Evolutionary conservation across 2,113 vertebrate species (phyloP), one percentile per base, ranked within the genome.

Genomic region (Cyphomyrus plagiostoma): DNA sequence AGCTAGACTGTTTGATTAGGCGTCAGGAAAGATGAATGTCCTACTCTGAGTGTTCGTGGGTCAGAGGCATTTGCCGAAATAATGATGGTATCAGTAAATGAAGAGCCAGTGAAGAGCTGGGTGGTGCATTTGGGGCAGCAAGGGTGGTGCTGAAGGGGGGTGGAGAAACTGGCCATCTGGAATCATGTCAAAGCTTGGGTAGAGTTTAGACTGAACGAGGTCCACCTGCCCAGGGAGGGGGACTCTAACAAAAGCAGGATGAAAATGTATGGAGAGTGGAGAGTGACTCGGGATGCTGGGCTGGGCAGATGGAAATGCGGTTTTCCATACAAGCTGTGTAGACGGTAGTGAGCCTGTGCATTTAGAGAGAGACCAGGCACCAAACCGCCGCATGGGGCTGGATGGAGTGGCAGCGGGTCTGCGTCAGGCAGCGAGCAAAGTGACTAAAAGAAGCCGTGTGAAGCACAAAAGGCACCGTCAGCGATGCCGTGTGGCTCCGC

Each of bases 21-120:
- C 45, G 2, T 84, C 82, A 84, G 82, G 35, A 21, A 84, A 84
- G 82, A 84, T 84, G 39, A 84, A 84, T 84, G 82, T 48, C 45
- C 39, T 84, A 45, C 42, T 23, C 45, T 84, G 45, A 48, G 21
- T 84, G 39, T 48, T 39, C 21, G 17, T 45, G 45, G 82, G 45
- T 84, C 42, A 84, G 82, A 45, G 45, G 23, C 42, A 46, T 3
- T 45, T 1, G n/a, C 45, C 5, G 3, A 48, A 84, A 48, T 48
- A 23, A 46, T 45, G 39, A 82, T 84, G 82, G 74, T 7, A 19
- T 17, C 74, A 42, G 74, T 1, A 35, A 80, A 80, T 42, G 35
- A 23, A 84, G 42, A n/a, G 8, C 35, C 15, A 46, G 80, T 45
- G 42, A 42, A 46, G 39, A 46, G 82, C 45, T n/a, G 45, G 82